Conservation (phyloP, 2,113 vertebrate genomes). For the Sphaerodactylus townsendi region DNA sequence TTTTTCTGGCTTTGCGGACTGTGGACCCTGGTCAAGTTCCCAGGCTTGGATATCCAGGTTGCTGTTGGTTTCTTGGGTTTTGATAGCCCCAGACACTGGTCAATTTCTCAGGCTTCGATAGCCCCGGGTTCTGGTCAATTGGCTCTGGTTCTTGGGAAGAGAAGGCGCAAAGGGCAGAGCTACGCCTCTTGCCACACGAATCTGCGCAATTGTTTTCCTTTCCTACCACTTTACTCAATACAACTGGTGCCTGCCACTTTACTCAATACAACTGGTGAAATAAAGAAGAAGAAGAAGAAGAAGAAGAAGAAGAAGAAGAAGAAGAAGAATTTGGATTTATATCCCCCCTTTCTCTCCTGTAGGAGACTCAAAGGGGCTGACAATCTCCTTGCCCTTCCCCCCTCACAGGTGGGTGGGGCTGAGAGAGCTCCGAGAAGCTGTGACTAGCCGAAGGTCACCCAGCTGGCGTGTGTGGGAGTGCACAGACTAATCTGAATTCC, state of each 20-base stretch:
- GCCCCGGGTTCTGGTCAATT: slow-evolving; percentile 20
- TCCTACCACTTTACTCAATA: slow-evolving; percentile 67
- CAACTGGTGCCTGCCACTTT: slow-evolving; percentile 71
- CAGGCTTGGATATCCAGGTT: too few species aligned
- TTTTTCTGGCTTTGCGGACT: slow-evolving; percentile 65
- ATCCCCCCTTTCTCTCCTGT: too few species aligned
- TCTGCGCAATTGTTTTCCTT: slow-evolving; percentile 70
- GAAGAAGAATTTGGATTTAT: too few species aligned
- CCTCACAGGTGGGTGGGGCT: too few species aligned
- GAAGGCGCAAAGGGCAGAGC: slow-evolving; percentile 63
- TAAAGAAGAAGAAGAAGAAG: slow-evolving; percentile 60
- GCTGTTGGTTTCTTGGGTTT: slow-evolving; percentile 45
- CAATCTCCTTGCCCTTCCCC: too few species aligned
- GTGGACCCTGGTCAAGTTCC: slow-evolving; percentile 58
- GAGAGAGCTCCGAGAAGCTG: too few species aligned
- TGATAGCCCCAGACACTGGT: slow-evolving; percentile 71
- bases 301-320: too few species aligned
- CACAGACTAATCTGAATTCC: too few species aligned
- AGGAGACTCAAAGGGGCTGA: too few species aligned
- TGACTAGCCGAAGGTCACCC: too few species aligned
- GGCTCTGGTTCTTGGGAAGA: slow-evolving; percentile 12
- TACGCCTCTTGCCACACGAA: slow-evolving; percentile 57
- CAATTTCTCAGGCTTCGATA: slow-evolving; percentile 70
- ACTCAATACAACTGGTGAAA: slow-evolving; percentile 75
- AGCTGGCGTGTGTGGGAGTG: too few species aligned